These are phyloP conservation scores for Sinohyriopsis cumingii DNA, from an alignment of 2,888 invertebrate genomes.

Conservation along the genomic window DNA sequence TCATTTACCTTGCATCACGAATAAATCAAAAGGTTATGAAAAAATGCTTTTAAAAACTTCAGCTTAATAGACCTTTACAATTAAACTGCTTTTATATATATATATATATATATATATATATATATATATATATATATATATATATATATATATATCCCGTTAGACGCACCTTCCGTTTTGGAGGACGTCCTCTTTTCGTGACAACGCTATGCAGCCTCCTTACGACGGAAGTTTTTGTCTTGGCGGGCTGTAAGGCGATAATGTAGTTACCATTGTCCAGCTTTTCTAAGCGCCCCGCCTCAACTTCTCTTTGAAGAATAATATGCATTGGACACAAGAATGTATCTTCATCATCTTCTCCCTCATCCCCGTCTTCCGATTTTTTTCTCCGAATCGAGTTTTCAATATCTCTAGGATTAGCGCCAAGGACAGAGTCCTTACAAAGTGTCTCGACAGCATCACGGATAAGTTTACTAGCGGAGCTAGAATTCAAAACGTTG, in stretches of 20 bases:
- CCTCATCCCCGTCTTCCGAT: constrained; percentile 6
- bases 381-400: constrained; percentile 1
- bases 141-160: too few relatives aligned
- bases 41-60: too few relatives aligned
- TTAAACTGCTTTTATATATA: too few relatives aligned
- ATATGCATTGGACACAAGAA: constrained; percentile 74
- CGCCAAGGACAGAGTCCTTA: background rate
- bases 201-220: constrained; percentile 18
- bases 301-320: constrained; percentile 81
- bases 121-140: too few relatives aligned
- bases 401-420: background rate
- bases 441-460: constrained; percentile 43
- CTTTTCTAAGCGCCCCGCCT: constrained; percentile 80
- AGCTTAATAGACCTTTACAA: too few relatives aligned
- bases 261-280: constrained; percentile 62
- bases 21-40: too few relatives aligned
- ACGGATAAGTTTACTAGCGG: constrained; percentile 45
- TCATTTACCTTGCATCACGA: too few relatives aligned
- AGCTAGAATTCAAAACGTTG: constrained; percentile 56
- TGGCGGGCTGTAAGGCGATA: constrained; percentile 63
- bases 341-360: constrained; percentile 41
- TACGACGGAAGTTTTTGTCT: background rate
- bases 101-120: too few relatives aligned
- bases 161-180: constrained; percentile 38
- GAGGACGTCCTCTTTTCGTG: constrained; percentile 39